phyloP scores from a whole-genome alignment of 1,140 invertebrate genomes.

The Bombus superbus region DNA sequence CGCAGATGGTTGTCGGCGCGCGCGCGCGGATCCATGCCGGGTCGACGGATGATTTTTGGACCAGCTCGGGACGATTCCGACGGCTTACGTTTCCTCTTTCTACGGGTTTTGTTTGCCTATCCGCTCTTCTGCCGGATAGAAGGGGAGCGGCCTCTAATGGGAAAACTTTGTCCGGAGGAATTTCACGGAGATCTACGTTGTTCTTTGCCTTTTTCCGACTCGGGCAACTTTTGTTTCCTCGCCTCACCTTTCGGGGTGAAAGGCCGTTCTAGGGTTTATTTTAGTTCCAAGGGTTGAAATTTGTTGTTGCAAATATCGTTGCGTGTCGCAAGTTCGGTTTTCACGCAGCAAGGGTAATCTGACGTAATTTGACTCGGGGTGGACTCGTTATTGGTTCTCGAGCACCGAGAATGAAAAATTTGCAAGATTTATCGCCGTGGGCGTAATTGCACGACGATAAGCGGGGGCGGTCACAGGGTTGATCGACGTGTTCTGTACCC shows the following conservation, averaged over 20 bases:
- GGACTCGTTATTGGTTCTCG: too few relatives aligned
- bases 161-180: conserved; percentile 32
- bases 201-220: background rate
- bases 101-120: conserved; percentile 23
- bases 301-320: background rate
- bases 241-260: background rate
- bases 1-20: background rate
- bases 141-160: conserved; percentile 12
- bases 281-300: background rate
- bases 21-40: conserved; percentile 42
- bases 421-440: background rate
- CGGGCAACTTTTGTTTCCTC: background rate
- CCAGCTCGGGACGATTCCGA: conserved; percentile 1
- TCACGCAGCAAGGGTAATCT: background rate
- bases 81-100: conserved; percentile 13
- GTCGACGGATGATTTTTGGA: conserved; percentile 22
- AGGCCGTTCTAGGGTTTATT: background rate
- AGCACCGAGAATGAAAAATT: background rate
- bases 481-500: background rate
- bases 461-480: background rate
- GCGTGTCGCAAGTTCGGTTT: too few relatives aligned
- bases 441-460: background rate
- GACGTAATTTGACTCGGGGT: background rate
- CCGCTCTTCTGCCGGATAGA: background rate
- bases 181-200: background rate